phyloP scores from a whole-genome alignment of 2,113 vertebrate species.

The Chelonoidis abingdonii region DNA sequence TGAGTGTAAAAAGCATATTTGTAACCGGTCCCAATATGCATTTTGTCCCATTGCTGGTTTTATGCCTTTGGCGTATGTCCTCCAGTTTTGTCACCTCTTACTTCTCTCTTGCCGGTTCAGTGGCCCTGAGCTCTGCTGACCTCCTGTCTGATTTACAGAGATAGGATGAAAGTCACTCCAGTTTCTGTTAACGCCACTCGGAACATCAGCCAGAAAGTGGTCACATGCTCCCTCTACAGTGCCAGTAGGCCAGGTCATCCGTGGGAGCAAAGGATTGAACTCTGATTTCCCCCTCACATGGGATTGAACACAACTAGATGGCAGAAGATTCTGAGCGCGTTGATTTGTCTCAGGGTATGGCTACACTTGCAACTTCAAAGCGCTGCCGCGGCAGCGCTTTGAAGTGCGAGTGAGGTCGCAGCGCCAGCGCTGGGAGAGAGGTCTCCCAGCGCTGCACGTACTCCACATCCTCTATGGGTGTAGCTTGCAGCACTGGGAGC shows the following conservation, averaged over 20 bases:
- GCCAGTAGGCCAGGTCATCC: neutral
- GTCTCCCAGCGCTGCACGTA: too few species aligned
- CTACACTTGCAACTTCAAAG: too few species aligned
- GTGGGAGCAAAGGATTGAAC: accelerated
- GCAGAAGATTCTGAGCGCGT: neutral
- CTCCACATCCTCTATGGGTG: too few species aligned
- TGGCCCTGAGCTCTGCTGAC: neutral
- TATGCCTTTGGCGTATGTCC: neutral
- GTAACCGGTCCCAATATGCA: neutral
- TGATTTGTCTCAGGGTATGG: neutral
- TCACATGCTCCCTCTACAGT: neutral
- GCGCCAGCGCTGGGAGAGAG: too few species aligned
- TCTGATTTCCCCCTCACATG: neutral
- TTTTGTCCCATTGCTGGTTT: neutral
- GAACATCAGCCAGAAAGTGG: neutral
- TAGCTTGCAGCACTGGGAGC: too few species aligned
- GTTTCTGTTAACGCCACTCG: neutral
- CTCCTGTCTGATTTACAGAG: neutral
- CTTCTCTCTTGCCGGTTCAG: neutral
- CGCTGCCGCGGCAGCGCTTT: too few species aligned
- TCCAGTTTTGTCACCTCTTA: neutral
- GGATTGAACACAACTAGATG: neutral
- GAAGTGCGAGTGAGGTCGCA: too few species aligned
- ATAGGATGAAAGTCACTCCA: neutral
- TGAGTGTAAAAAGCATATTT: neutral